These are phyloP conservation scores for Platycercus adscitus DNA, from an alignment of 2,113 vertebrate genomes.

Conservation along the genomic window DNA sequence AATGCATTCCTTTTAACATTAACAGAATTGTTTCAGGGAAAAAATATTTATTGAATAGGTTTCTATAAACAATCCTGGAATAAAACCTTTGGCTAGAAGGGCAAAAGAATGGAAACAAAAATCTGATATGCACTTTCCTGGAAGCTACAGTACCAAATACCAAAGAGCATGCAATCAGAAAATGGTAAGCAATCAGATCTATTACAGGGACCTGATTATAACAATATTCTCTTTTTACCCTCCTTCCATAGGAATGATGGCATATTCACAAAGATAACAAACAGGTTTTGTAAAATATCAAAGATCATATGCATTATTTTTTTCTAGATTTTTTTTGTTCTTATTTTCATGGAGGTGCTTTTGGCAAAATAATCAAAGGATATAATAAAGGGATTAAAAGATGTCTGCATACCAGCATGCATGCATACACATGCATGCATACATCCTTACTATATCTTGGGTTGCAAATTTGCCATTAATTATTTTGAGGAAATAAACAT, in stretches of 20 bases:
- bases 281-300: not conserved
- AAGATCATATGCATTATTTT: conserved; percentile 15
- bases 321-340: not conserved
- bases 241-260: not conserved
- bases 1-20: conserved; percentile 3
- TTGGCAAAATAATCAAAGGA: conserved; percentile 4
- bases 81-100: not conserved
- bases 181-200: not conserved
- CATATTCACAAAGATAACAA: not conserved
- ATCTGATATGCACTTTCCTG: not conserved
- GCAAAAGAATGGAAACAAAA: not conserved
- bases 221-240: not conserved
- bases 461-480: conserved; percentile 30
- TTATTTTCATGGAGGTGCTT: not conserved
- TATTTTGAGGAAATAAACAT: conserved; percentile 43
- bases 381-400: conserved; percentile 5
- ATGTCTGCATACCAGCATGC: not conserved
- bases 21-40: not conserved
- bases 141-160: not conserved
- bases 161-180: not conserved
- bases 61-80: conserved; percentile 33
- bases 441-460: not conserved
- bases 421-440: not conserved
- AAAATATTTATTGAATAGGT: conserved; percentile 11
- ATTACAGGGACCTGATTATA: not conserved